These are phyloP conservation scores for Austrolebias charrua DNA, from an alignment of 2,797 vertebrate genomes.

Conservation along the genomic window DNA sequence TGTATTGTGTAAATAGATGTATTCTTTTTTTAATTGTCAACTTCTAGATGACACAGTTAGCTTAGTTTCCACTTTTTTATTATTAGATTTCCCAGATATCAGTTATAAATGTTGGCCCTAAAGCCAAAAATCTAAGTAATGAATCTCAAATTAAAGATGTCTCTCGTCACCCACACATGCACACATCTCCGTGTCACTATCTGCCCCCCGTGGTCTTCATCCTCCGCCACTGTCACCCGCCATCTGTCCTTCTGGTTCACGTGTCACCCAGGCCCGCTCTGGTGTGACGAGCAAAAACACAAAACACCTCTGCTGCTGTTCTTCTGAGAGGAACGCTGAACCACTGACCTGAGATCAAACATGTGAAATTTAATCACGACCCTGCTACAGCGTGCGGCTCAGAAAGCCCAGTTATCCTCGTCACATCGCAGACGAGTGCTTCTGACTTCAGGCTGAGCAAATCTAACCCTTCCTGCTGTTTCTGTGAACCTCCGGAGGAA, in stretches of 20 bases:
- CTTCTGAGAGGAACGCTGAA: conserved; percentile 23
- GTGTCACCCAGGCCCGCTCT: conserved; percentile 41
- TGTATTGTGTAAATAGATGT: not conserved
- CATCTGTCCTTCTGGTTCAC: conserved; percentile 54
- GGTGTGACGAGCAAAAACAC: conserved; percentile 36
- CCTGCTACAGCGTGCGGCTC: conserved; percentile 8
- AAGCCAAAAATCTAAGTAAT: not conserved
- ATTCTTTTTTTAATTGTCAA: not conserved
- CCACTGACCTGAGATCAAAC: conserved; percentile 16
- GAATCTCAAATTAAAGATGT: not conserved
- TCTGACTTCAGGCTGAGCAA: conserved; percentile 5
- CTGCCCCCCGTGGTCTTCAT: conserved; percentile 34
- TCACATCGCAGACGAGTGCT: not conserved
- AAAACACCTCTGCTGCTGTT: conserved; percentile 26
- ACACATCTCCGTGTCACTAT: conserved; percentile 12
- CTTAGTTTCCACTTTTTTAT: conserved; percentile 1
- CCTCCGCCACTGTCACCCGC: conserved; percentile 45
- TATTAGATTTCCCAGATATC: not conserved
- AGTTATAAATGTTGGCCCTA: not conserved
- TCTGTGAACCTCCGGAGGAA: not conserved
- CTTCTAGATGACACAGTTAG: not conserved
- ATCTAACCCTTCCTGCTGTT: not conserved
- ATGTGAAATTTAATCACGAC: conserved; percentile 15
- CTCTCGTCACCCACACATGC: conserved; percentile 2
- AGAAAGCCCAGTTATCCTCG: conserved; percentile 1